Evolutionary conservation across 1,140 invertebrate genomes (phyloP), one percentile per base, ranked within the genome.

Genomic region (Dolichoris vasculosae): DNA sequence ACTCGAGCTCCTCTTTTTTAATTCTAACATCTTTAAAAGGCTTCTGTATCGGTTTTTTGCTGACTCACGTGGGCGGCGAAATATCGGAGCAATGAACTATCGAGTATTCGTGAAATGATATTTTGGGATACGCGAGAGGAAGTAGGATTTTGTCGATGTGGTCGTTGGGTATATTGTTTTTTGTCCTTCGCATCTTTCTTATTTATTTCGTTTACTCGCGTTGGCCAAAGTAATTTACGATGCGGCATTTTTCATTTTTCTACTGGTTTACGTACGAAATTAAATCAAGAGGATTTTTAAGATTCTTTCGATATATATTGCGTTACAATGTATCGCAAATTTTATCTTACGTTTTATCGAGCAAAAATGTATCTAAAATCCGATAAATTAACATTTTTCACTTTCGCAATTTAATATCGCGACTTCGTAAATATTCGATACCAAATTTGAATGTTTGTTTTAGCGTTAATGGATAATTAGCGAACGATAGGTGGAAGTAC

Each of bases 251-350:
- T 75, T 48, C 35, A 43, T 67, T 26, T n/a, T n/a, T n/a, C n/a
- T n/a, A n/a, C n/a, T 81, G 78, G 8, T 81, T 81, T 69, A 32
- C 32, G 63, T 23, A 35, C 23, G 63, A 32, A 81, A 32, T 48
- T 26, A 46, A 67, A 40, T 69, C 48, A 69, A 46, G 38, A 48
- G 78, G 69, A 81, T 48, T 81, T 46, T 81, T 32, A 48, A 67
- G 38, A 46, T 48, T 40, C 63, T 46, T 32, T 32, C 15, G 32
- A 46, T 81, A 67, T 51, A 17, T 51, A 51, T 15, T 51, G 48
- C 48, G 6, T 15, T 51, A 17, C 11, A 11, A 13, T 51, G 11
- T 11, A 51, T 51, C 48, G n/a, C n/a, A n/a, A n/a, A n/a, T n/a
- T n/a, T 51, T 51, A 51, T 15, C 7, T 51, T 51, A 13, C 48